Conservation (phyloP, 2,888 invertebrate species). For the Nomada lathburiana region DNA sequence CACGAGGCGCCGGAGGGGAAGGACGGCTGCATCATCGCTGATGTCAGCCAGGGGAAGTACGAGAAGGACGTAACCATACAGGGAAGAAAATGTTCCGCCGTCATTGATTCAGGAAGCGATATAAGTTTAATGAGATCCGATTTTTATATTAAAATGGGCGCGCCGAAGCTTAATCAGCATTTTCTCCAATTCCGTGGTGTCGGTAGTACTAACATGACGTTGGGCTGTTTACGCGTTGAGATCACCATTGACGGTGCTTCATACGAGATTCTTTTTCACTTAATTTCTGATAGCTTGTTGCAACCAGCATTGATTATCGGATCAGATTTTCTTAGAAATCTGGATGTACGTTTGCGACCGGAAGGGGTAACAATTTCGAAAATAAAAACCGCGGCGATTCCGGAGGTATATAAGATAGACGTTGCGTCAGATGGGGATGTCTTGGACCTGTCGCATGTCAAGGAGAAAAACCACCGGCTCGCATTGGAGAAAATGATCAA, state of each 20-base stretch:
- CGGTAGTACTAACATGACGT: background rate
- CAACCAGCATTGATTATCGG: background rate
- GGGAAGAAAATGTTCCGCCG: background rate
- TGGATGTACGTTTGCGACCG: background rate
- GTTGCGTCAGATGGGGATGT: too few relatives aligned
- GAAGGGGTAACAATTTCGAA: background rate
- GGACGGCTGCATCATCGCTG: background rate
- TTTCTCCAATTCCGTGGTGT: conserved; percentile 2
- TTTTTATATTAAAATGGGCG: background rate
- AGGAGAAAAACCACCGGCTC: background rate
- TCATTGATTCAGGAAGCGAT: too few relatives aligned
- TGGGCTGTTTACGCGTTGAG: background rate
- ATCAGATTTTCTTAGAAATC: background rate
- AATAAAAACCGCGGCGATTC: background rate
- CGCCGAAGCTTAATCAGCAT: background rate
- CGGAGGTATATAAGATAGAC: too few relatives aligned
- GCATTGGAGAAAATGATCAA: background rate
- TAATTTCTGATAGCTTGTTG: background rate
- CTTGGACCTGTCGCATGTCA: background rate
- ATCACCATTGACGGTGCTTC: background rate
- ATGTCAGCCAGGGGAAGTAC: background rate
- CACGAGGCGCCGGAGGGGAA: too few relatives aligned
- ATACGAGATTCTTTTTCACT: background rate
- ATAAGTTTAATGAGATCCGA: too few relatives aligned
- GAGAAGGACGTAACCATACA: background rate